Evolutionary conservation across 2,113 vertebrate genomes (phyloP).

Genomic region (Odocoileus virginianus): DNA sequence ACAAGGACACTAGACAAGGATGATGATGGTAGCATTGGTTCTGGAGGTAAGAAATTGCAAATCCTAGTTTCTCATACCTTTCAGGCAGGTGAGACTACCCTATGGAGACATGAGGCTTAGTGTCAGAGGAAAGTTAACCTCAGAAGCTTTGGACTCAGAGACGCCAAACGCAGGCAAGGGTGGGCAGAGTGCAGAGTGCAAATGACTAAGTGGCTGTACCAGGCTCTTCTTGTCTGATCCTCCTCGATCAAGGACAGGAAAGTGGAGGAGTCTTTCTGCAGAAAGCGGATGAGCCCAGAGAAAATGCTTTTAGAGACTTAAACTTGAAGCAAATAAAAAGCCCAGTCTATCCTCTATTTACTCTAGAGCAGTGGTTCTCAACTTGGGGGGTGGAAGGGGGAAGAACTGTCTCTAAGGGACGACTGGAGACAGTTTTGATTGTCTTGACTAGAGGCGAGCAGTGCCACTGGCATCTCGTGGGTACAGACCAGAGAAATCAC

Average conservation of each 20-base stretch:
- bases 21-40: background rate
- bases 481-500: background rate
- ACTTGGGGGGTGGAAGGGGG: rapidly evolving
- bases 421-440: background rate
- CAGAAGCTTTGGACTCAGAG: background rate
- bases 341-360: background rate
- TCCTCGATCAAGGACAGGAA: background rate
- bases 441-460: background rate
- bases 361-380: background rate
- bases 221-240: background rate
- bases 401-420: background rate
- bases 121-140: background rate
- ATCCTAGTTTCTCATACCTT: background rate
- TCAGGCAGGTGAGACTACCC: background rate
- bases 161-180: background rate
- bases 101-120: background rate
- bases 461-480: background rate
- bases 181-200: background rate
- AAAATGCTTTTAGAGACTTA: background rate
- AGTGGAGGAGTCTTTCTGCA: background rate
- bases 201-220: background rate
- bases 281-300: background rate
- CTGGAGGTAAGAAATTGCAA: background rate
- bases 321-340: background rate
- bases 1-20: background rate